phyloP scores from a whole-genome alignment of 1,140 invertebrate genomes.

The Pseudomyrmex sp. region DNA sequence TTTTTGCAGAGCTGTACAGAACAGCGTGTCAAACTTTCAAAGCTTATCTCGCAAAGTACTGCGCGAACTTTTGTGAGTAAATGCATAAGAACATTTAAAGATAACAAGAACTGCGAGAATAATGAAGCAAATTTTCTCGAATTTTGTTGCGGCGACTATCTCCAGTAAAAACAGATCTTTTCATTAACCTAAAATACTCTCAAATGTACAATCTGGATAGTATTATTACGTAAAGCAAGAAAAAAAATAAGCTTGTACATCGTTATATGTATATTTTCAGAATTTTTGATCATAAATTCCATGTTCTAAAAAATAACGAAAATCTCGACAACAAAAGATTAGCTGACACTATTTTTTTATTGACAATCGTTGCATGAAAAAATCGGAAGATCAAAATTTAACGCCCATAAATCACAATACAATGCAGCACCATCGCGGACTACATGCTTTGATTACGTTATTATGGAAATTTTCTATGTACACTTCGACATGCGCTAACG shows the following conservation, averaged over 20 bases:
- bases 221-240: not conserved
- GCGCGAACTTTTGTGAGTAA: conserved; percentile 4
- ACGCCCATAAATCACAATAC: conserved; percentile 19
- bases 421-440: not conserved
- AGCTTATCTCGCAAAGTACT: conserved; percentile 10
- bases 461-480: conserved; percentile 22
- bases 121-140: conserved; percentile 9
- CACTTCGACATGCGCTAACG: not conserved
- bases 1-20: conserved; percentile 4
- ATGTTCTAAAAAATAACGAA: not conserved
- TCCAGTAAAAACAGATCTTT: not conserved
- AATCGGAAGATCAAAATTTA: conserved; percentile 23
- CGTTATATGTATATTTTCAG: not conserved
- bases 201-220: not conserved
- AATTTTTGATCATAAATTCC: too few relatives aligned
- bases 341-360: not conserved
- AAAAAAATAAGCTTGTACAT: not conserved
- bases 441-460: conserved; percentile 22
- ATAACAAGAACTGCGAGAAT: not conserved
- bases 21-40: conserved; percentile 14
- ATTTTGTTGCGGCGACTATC: not conserved
- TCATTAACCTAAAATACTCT: conserved; percentile 1
- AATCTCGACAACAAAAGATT: not conserved
- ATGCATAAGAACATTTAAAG: conserved; percentile 1
- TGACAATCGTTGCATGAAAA: not conserved